A percentile compares a stretch with the other conserved stretches of the same genome.
phyloP scores from a whole-genome alignment of 2,113 vertebrate genomes.

The Leucoraja erinaceus region DNA sequence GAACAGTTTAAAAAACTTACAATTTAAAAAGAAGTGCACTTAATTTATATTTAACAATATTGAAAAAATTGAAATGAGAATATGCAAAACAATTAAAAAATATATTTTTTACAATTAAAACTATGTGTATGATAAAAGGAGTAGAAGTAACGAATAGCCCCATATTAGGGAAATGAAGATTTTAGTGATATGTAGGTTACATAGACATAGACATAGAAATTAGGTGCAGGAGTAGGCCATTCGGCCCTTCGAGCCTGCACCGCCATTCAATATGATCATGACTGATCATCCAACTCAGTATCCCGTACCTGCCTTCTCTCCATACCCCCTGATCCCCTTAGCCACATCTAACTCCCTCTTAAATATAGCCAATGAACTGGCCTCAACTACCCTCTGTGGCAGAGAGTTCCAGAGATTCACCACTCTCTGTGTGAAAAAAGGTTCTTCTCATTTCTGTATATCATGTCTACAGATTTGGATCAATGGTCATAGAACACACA shows the following conservation, averaged over 20 bases:
- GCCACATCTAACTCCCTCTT: too few relatives aligned
- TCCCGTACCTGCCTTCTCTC: too few relatives aligned
- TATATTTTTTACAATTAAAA: neutral
- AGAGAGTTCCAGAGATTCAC: too few relatives aligned
- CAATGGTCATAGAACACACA: neutral
- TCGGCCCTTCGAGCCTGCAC: too few relatives aligned
- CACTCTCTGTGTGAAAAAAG: too few relatives aligned
- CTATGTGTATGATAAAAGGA: neutral
- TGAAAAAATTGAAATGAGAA: neutral
- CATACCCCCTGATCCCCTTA: too few relatives aligned
- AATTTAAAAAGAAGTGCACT: neutral
- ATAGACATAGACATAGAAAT: too few relatives aligned
- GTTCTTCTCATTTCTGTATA: neutral
- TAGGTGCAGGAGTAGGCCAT: too few relatives aligned
- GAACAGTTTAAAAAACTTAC: conserved; percentile 8
- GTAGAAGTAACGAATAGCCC: neutral
- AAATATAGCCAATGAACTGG: too few relatives aligned
- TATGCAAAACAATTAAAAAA: neutral
- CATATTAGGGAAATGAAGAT: neutral
- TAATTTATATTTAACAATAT: neutral
- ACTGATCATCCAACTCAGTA: too few relatives aligned
- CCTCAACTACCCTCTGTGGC: too few relatives aligned
- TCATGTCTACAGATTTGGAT: neutral
- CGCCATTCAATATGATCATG: too few relatives aligned
- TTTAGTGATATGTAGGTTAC: neutral